These are phyloP conservation scores for Anas platyrhynchos DNA, from an alignment of 2,113 vertebrate species.

Conservation along the genomic window DNA sequence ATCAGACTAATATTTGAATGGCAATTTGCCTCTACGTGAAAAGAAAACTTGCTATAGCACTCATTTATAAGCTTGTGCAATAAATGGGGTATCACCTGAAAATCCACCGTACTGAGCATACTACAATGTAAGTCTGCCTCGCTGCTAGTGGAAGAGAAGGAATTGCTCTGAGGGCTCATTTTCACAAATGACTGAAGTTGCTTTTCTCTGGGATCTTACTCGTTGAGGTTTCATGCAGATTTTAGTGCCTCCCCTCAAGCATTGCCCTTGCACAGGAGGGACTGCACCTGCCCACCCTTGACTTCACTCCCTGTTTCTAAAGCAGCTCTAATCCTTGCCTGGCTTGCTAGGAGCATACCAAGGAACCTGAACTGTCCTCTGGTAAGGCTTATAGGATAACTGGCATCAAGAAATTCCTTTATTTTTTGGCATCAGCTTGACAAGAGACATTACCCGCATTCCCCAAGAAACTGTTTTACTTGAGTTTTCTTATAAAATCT, in stretches of 20 bases:
- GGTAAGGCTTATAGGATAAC: not conserved
- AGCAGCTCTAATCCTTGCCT: not conserved
- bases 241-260: not conserved
- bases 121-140: not conserved
- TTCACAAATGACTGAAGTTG: not conserved
- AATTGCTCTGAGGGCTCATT: not conserved
- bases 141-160: not conserved
- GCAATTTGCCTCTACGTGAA: too few relatives aligned
- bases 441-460: not conserved
- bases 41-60: not conserved
- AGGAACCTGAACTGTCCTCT: not conserved
- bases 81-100: not conserved
- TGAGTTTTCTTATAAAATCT: not conserved
- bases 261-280: not conserved
- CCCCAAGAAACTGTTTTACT: not conserved
- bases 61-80: not conserved
- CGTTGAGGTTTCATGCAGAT: not conserved
- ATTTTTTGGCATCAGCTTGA: not conserved
- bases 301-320: not conserved
- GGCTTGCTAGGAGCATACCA: not conserved
- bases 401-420: not conserved
- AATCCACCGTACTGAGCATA: not conserved
- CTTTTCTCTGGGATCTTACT: not conserved
- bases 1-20: not conserved
- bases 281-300: accelerated